Conservation (phyloP, 2,888 invertebrate species). For the Mellilla xanthometata region DNA sequence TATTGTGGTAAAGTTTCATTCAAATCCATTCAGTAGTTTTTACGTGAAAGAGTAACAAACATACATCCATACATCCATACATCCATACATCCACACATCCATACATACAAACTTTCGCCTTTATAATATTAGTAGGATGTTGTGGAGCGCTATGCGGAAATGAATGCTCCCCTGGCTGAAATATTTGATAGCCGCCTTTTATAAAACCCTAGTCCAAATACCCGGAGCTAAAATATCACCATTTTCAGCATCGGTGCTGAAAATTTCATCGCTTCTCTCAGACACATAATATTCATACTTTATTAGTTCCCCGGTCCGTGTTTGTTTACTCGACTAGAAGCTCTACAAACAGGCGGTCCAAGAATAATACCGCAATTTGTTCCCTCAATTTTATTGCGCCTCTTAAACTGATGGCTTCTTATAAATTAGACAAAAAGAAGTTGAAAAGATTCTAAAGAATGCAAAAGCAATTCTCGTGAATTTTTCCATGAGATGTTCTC, state of each 20-base stretch:
- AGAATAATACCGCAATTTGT: conserved; percentile 16
- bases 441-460: conserved; percentile 3
- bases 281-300: conserved; percentile 57
- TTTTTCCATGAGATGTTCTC: background rate
- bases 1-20: no score
- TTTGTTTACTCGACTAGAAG: conserved; percentile 41
- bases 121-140: conserved; percentile 34
- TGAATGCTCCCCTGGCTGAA: conserved; percentile 35
- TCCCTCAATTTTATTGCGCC: conserved; percentile 7
- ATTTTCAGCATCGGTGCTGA: conserved; percentile 30
- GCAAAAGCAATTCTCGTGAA: background rate
- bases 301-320: conserved; percentile 48
- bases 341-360: conserved; percentile 3
- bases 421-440: conserved; percentile 5
- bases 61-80: no score
- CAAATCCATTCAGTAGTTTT: no score
- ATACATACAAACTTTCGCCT: no score
- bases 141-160: conserved; percentile 54
- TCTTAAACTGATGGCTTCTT: conserved; percentile 7
- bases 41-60: no score
- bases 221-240: conserved; percentile 59
- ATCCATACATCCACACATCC: no score
- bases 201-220: conserved; percentile 50
- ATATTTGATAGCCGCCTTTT: conserved; percentile 46
- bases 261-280: conserved; percentile 49